Conservation (phyloP, 2,797 vertebrate genomes). For the Pseudopleuronectes americanus region DNA sequence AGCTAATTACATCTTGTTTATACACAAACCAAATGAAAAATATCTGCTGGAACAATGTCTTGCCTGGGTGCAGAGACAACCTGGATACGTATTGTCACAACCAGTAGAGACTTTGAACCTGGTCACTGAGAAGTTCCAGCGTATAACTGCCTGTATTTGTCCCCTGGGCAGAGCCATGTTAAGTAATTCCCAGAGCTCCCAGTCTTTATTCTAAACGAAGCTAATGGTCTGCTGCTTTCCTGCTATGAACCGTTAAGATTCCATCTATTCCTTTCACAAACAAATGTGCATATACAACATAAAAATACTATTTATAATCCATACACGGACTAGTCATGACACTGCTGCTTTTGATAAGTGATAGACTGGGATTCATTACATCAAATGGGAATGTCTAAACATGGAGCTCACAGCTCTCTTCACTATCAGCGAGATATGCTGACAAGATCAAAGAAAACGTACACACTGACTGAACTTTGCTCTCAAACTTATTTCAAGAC, state of each 20-base stretch:
- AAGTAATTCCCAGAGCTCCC: neutral
- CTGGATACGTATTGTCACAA: neutral
- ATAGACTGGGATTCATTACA: constrained; percentile 43
- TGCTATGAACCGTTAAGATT: too few species aligned
- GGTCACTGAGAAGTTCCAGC: neutral
- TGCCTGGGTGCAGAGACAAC: neutral
- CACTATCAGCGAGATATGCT: constrained; percentile 50
- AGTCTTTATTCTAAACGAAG: neutral
- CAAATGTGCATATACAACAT: neutral
- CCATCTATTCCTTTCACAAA: neutral
- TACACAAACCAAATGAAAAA: neutral
- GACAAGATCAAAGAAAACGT: constrained; percentile 64
- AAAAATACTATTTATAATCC: constrained; percentile 2
- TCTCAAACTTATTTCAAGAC: constrained; percentile 27
- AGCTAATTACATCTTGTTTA: neutral
- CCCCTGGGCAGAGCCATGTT: too few species aligned
- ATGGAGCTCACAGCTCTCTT: constrained; percentile 30
- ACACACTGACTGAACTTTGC: constrained; percentile 47
- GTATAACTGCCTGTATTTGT: neutral
- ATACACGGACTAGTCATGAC: constrained; percentile 7
- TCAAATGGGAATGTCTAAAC: constrained; percentile 54
- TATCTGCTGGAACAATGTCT: neutral
- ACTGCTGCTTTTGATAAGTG: constrained; percentile 24
- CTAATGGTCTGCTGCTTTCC: neutral
- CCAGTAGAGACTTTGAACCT: neutral